Base-by-base conservation (phyloP, 2,113 vertebrate species). In the Anthoscopus minutus region DNA sequence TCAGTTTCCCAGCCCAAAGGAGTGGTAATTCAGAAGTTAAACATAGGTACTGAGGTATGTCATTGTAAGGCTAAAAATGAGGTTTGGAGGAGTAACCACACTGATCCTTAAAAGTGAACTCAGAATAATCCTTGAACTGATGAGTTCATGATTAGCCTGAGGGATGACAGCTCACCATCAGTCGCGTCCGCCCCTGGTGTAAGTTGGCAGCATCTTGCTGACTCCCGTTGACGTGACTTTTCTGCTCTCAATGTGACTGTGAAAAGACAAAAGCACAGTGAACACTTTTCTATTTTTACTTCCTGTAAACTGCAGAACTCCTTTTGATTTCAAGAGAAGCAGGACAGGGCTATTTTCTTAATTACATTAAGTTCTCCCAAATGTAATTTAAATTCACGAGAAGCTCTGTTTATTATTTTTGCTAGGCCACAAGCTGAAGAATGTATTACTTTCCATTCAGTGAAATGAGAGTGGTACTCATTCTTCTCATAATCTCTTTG, bases 101-200 rank as follows among this genome's bases (percentile, higher is more conserved):
- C 56, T 37, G 44, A 48, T 88, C 51, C 53, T 60, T 81, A 86
- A 54, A 93, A 86, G 33, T 35, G 48, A 90, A 88, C 72, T 94
- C 56, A 86, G 90, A 89, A 93, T 85, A 88, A 67, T 74, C 47
- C 50, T 37, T 90, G 85, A 92, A 50, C 56, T 48, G 71, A 60
- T 70, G 38, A 85, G 66, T 44, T 95, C 8, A 6, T 69, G 61
- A 91, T 95, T 62, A 70, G 47, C 74, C 37, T 20, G 60, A 67
- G 13, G 37, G 47, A 62, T 83, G 79, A 73, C 79, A 89, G 54
- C 67, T 85, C 85, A 88, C 0, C 0, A 48, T 40, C 8, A 0
- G 50, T 56, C 0, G 0, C 0, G 0, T 77, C 84, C 0, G 0
- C 25, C 40, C 22, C 31, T 45, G 2, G 22, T 77, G 33, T 81